Percentiles rank a stretch among this genome's conserved stretches.
Conservation (phyloP, 2,797 vertebrate genomes). For the Trachops cirrhosus region DNA sequence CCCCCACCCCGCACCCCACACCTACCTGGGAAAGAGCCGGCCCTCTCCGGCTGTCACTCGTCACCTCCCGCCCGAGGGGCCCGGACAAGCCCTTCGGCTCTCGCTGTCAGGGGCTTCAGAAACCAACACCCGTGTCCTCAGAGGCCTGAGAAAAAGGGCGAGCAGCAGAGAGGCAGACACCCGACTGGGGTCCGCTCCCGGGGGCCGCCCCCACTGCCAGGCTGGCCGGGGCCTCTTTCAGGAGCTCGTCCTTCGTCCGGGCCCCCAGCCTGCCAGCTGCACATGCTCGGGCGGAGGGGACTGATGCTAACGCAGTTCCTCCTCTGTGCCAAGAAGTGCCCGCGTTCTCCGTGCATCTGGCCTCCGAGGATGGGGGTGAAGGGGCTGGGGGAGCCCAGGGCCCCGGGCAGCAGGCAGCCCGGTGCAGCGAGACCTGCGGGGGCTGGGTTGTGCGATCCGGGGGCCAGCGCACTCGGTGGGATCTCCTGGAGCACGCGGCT, state of each 20-base stretch:
- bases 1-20: not conserved
- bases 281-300: not conserved
- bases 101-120: not conserved
- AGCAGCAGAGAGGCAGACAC: not conserved
- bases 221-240: accelerated
- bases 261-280: not conserved
- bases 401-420: not conserved
- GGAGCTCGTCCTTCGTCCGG: accelerated
- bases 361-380: accelerated
- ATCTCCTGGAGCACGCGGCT: accelerated
- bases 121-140: not conserved
- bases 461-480: not conserved
- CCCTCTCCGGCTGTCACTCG: not conserved
- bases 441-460: accelerated
- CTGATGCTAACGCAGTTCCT: not conserved
- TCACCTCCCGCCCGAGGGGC: not conserved
- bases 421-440: not conserved
- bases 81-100: not conserved
- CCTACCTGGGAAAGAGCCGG: not conserved
- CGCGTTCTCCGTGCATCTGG: accelerated
- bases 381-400: not conserved
- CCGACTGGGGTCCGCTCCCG: accelerated
- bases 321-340: not conserved
- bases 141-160: not conserved
- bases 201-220: not conserved